These are phyloP conservation scores for Polydrusus pterygomalis DNA, from an alignment of 2,888 invertebrate species.

Conservation along the genomic window DNA sequence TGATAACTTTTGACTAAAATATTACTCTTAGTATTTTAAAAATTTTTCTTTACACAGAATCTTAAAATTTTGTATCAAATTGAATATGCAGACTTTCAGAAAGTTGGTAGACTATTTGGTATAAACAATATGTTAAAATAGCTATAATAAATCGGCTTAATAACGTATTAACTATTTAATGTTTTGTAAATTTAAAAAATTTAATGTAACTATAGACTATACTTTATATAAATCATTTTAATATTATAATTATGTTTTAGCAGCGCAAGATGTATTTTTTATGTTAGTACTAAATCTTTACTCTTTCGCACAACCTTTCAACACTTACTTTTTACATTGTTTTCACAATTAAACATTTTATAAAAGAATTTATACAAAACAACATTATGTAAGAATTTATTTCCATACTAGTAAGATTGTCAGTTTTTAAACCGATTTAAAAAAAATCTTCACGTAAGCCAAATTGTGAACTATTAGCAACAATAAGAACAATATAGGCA, in stretches of 20 bases:
- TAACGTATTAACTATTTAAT: neutral
- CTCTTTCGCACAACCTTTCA: no score
- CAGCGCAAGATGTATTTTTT: no score
- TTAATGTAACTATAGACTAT: no score
- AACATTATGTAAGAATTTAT: neutral
- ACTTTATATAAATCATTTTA: no score
- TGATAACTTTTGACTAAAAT: slow-evolving; percentile 44
- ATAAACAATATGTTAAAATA: neutral
- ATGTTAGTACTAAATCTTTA: no score
- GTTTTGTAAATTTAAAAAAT: no score
- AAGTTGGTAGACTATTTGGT: neutral
- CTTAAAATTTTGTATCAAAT: neutral
- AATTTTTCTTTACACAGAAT: neutral
- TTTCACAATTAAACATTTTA: no score
- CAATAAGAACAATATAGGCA: slow-evolving; percentile 49
- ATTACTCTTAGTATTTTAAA: neutral
- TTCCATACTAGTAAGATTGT: no score
- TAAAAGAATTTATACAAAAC: no score
- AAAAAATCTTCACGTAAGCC: neutral
- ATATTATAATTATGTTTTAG: no score
- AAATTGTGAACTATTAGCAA: slow-evolving; percentile 25
- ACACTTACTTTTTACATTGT: no score
- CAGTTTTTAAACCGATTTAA: slow-evolving; percentile 9
- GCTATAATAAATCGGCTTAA: neutral
- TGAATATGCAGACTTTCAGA: slow-evolving; percentile 53